Percentiles rank a stretch among this genome's conserved stretches.
These are phyloP conservation scores for Sylvia atricapilla DNA, from an alignment of 2,113 vertebrate species.

Conservation along the genomic window DNA sequence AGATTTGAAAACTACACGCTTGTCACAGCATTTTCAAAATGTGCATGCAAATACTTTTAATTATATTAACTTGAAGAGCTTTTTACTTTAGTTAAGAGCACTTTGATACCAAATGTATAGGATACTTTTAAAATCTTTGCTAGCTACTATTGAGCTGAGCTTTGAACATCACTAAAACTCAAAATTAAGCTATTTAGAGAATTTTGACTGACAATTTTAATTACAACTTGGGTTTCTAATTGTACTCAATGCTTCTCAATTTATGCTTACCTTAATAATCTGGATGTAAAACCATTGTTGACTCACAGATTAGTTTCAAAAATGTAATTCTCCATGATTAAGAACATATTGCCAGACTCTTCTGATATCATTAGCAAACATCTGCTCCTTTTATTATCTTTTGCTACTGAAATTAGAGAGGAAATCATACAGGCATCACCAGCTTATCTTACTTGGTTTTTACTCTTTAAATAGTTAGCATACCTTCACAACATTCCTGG, in stretches of 20 bases:
- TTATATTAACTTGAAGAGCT: background rate
- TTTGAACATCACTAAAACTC: background rate
- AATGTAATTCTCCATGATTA: slow-evolving; percentile 2
- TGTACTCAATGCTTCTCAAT: background rate
- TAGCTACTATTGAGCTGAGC: background rate
- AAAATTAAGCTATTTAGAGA: background rate
- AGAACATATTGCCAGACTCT: background rate
- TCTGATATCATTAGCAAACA: slow-evolving; percentile 31
- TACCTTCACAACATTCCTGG: background rate
- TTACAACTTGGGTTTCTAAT: background rate
- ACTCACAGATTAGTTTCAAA: slow-evolving; percentile 31
- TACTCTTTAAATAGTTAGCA: background rate
- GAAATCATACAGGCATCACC: background rate
- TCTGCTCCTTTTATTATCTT: slow-evolving; percentile 24
- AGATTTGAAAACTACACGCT: background rate
- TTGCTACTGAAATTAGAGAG: background rate
- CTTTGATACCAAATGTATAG: background rate
- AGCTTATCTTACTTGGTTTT: background rate
- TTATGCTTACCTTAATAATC: slow-evolving; percentile 7
- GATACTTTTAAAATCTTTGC: background rate
- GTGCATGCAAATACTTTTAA: background rate
- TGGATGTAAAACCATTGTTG: background rate
- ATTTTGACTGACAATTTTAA: background rate
- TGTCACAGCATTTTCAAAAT: background rate
- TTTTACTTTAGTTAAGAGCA: background rate